Base-by-base conservation (phyloP, 1,140 invertebrate species). In the Triops cancriformis region DNA sequence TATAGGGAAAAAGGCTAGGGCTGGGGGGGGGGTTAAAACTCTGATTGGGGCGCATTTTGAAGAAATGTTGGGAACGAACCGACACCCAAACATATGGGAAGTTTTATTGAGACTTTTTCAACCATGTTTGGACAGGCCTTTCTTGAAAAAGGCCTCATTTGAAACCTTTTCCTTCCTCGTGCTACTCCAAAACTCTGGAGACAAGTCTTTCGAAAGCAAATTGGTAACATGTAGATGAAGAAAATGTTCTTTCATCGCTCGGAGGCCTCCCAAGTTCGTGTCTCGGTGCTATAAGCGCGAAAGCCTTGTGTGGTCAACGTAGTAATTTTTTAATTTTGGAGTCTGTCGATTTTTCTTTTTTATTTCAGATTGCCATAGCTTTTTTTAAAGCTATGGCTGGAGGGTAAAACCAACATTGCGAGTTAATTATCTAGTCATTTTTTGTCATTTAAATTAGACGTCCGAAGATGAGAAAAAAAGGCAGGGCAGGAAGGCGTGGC, bases 271-370 rank as follows among this genome's bases (percentile, higher is more conserved):
- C 51, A 64, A 64, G 51, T 64, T 18, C 51, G 51, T 64, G 51
- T 23, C 51, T 23, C 51, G 18, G 51, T 64, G 51, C 51, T n/a
- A 64, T 64, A 64, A 64, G 18, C 14, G 23, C 18, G 51, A 7
- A 45, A 64, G 10, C 51, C 51, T 64, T 64, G 51, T 64, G 51
- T 64, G 51, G 51, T 64, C 51, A 64, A 64, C 51, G 18, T 64
- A 23, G 51, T 64, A 18, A 64, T 64, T 64, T 64, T n/a, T 64
- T 64, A 64, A 23, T 64, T 64, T 64, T 10, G 51, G 4, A 64
- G 51, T 64, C 51, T 64, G 18, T 6, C 51, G 23, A 23, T 23
- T 64, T 64, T 64, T 64, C 18, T 45, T 45, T 5, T 9, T 45
- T 45, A 11, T 64, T 64, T 12, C 4, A 0, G 23, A 1, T n/a